Base-by-base conservation (phyloP, 2,888 invertebrate species). In the Temnothorax ravouxi region DNA sequence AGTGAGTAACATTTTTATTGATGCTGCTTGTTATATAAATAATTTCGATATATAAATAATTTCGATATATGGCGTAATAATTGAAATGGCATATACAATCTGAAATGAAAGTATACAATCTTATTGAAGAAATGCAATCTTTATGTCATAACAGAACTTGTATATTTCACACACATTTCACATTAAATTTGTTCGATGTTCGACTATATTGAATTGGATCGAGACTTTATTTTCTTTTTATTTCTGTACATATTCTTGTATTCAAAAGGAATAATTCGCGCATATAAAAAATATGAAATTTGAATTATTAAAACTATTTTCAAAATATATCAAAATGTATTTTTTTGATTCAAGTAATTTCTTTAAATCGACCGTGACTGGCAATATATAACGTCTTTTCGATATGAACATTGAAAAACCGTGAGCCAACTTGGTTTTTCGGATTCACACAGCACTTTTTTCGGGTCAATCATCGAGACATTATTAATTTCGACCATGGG, bases 21-120 rank as follows among this genome's bases (percentile, higher is more conserved):
- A 25, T 64, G 13, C 13, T 44, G 13, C 21, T 47, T 75, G n/a
- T 38, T 64, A 21, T 44, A 64, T 38, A 38, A 76, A 50, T 64
- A 13, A 64, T 8, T 34, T 21, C 6, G 18, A 75, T 2, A 1
- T 34, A 6, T 18, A 2, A 34, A 50, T 64, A 13, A 64, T 8
- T 34, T 21, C 6, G 18, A 75, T 2, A 1, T 34, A 6, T 18
- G 4, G 21, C 11, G 18, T 62, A 75, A 61, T 47, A 47, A 62
- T 34, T 62, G 1, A 61, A 44, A 6, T 47, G 29, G n/a, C n/a
- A n/a, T n/a, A n/a, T n/a, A n/a, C n/a, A n/a, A n/a, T n/a, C n/a
- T n/a, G n/a, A n/a, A n/a, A n/a, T n/a, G n/a, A n/a, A n/a, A 44
- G 21, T 11, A 6, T 62, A 18, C n/a, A 59, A 29, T 56, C 3